Evolutionary conservation across 2,797 vertebrate genomes (phyloP).

Genomic region (Anabas testudineus): DNA sequence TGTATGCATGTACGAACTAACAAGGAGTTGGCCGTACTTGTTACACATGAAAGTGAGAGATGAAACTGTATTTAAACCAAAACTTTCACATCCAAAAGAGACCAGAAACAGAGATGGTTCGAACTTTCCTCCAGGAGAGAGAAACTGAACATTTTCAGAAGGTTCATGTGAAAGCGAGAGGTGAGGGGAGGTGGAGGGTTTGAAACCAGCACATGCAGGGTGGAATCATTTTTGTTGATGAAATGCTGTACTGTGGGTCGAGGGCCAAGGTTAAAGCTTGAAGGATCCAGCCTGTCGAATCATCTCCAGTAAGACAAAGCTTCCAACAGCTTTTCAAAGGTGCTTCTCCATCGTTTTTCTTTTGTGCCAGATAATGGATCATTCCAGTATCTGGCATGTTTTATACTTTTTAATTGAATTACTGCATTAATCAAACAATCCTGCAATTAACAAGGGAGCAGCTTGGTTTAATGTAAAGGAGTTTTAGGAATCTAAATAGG

Average conservation of each 20-base stretch:
- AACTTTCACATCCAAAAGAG: constrained; percentile 70
- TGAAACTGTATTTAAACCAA: constrained; percentile 58
- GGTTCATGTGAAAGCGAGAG: constrained; percentile 58
- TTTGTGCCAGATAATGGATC: neutral
- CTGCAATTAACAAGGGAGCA: neutral
- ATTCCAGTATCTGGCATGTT: neutral
- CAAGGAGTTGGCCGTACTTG: neutral
- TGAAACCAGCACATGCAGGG: constrained; percentile 84
- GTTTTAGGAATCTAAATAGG: neutral
- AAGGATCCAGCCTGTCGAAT: neutral
- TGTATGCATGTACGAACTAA: neutral
- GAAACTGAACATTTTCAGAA: constrained; percentile 29
- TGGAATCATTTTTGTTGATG: constrained; percentile 9
- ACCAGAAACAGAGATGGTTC: constrained; percentile 61
- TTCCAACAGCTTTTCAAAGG: neutral
- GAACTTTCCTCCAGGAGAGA: constrained; percentile 49
- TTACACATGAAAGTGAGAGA: constrained; percentile 66
- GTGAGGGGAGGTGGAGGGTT: constrained; percentile 42
- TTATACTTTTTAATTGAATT: neutral
- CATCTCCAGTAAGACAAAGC: neutral
- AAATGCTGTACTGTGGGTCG: neutral
- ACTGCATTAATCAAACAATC: neutral
- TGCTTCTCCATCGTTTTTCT: neutral
- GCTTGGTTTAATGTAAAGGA: neutral
- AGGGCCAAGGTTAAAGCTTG: neutral